Evolutionary conservation across 1,140 invertebrate genomes (phyloP).

Genomic region (Xylocopa sonorina): DNA sequence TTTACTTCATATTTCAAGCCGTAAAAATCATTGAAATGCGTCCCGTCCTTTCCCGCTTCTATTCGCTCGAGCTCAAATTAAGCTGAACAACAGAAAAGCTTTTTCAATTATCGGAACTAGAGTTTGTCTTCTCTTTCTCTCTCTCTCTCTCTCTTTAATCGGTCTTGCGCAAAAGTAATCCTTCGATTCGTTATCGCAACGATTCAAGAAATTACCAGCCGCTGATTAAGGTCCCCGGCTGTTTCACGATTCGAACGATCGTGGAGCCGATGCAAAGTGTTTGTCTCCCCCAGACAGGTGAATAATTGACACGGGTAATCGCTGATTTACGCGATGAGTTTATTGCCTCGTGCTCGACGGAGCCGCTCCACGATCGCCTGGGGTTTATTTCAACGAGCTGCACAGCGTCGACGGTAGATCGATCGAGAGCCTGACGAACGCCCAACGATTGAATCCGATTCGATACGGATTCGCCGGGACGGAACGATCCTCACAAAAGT

Average conservation of each 20-base stretch:
- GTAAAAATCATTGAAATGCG: no score
- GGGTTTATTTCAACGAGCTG: not conserved
- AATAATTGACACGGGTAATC: slow-evolving; percentile 26
- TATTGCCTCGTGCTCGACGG: not conserved
- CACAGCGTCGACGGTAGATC: not conserved
- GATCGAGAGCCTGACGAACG: not conserved
- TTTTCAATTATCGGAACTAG: no score
- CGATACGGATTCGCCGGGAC: not conserved
- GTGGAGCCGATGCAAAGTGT: not conserved
- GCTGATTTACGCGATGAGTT: slow-evolving; percentile 34
- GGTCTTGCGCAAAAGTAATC: not conserved
- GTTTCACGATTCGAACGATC: not conserved
- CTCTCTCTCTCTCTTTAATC: not conserved
- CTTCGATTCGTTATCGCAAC: not conserved
- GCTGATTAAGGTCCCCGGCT: slow-evolving; percentile 1
- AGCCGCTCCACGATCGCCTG: not conserved
- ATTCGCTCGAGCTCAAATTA: no score
- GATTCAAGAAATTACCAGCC: slow-evolving; percentile 8
- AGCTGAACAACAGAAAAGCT: no score
- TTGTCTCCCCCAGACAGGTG: not conserved
- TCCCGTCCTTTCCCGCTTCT: no score
- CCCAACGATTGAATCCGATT: not conserved
- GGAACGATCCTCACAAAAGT: slow-evolving; percentile 4
- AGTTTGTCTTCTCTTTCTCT: no score
- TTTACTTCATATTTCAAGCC: not conserved